Evolutionary conservation across 2,113 vertebrate species (phyloP).

Genomic region (Oncorhynchus kisutch): DNA sequence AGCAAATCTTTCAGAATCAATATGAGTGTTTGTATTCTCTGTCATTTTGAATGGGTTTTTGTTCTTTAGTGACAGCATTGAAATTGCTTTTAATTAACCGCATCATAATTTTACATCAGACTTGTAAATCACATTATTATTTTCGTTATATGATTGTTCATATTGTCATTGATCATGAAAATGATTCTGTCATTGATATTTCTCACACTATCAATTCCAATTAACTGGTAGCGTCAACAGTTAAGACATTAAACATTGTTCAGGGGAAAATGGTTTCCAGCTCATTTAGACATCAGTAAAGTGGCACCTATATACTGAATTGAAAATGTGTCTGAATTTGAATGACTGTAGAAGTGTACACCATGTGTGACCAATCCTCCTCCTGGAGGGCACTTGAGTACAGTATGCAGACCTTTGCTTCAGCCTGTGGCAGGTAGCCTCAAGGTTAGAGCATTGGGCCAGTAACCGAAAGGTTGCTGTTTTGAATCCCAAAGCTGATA

Average conservation of each 20-base stretch:
- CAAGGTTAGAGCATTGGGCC: too few relatives aligned
- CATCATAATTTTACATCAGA: not conserved
- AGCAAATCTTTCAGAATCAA: not conserved
- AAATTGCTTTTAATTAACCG: not conserved
- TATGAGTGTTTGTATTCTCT: not conserved
- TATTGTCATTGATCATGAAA: constrained; percentile 3
- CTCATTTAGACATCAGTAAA: too few relatives aligned
- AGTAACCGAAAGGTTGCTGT: too few relatives aligned
- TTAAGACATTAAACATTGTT: not conserved
- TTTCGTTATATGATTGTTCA: not conserved
- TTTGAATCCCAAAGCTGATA: too few relatives aligned
- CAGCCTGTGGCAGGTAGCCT: too few relatives aligned
- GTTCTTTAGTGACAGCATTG: not conserved
- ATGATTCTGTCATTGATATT: not conserved
- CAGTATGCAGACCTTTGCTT: too few relatives aligned
- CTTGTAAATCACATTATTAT: not conserved
- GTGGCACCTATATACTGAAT: too few relatives aligned
- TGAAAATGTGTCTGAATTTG: too few relatives aligned
- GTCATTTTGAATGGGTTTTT: not conserved
- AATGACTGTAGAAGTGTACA: too few relatives aligned
- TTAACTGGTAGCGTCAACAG: not conserved
- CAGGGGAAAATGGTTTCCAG: not conserved
- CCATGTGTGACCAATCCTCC: too few relatives aligned
- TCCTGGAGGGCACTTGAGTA: too few relatives aligned
- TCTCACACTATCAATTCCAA: constrained; percentile 1